phyloP scores from a whole-genome alignment of 1,140 invertebrate genomes.

The Ceratina japonica region DNA sequence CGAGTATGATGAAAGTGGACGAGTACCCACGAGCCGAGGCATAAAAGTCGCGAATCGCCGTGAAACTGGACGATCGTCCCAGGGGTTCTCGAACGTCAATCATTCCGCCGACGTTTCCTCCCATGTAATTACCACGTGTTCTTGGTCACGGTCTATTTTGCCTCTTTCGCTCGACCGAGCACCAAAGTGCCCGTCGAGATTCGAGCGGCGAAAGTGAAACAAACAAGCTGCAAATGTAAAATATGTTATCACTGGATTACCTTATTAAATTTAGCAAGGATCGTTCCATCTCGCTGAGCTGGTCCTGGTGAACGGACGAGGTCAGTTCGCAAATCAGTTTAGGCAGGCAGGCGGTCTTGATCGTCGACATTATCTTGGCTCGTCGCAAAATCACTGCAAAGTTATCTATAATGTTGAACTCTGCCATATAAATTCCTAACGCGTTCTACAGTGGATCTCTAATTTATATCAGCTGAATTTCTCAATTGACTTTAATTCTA shows the following conservation, averaged over 20 bases:
- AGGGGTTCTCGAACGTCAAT: not conserved
- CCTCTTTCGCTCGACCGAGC: not conserved
- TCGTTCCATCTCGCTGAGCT: constrained; percentile 86
- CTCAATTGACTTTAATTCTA: not conserved
- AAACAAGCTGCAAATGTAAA: not conserved
- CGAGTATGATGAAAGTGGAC: constrained; percentile 47
- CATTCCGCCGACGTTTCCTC: not conserved
- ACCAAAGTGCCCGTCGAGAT: no score
- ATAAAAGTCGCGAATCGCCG: not conserved
- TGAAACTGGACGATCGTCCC: constrained; percentile 17
- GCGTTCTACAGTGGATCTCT: not conserved
- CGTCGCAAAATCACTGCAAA: constrained; percentile 69
- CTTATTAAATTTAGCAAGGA: constrained; percentile 85
- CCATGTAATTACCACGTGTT: not conserved
- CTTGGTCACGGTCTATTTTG: not conserved
- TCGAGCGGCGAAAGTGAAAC: no score
- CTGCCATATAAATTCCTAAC: not conserved
- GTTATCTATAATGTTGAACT: constrained; percentile 6
- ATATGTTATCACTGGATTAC: constrained; percentile 74
- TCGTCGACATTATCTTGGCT: constrained; percentile 77
- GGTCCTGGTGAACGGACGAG: constrained; percentile 82
- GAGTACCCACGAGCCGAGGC: no score
- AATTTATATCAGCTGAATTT: not conserved
- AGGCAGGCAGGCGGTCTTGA: constrained; percentile 84
- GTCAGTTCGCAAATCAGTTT: constrained; percentile 89